Percentiles rank a stretch among this genome's conserved stretches.
phyloP scores from a whole-genome alignment of 2,888 invertebrate genomes.

The Netelia melanura region DNA sequence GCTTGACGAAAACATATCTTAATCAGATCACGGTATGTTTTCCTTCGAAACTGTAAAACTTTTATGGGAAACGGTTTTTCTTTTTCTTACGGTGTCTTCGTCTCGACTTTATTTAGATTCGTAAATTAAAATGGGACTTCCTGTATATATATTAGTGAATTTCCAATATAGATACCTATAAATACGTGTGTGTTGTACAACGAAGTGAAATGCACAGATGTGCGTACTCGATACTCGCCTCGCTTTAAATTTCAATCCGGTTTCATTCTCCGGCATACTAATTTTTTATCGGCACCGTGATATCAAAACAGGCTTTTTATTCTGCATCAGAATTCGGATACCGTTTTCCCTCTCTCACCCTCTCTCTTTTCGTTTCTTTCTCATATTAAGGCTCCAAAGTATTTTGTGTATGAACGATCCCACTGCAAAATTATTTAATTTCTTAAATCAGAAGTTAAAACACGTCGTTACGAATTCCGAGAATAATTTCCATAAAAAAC shows the following conservation, averaged over 20 bases:
- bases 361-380: neutral
- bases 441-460: neutral
- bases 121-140: too few species aligned
- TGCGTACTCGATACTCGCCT: slow-evolving; percentile 48
- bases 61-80: too few species aligned
- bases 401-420: neutral
- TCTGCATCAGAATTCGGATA: slow-evolving; percentile 71
- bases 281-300: slow-evolving; percentile 46
- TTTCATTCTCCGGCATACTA: slow-evolving; percentile 64
- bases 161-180: too few species aligned
- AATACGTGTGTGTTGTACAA: neutral
- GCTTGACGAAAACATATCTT: too few species aligned
- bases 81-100: too few species aligned
- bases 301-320: slow-evolving; percentile 29
- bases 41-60: too few species aligned
- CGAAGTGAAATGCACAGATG: slow-evolving; percentile 38
- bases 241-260: slow-evolving; percentile 67
- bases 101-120: too few species aligned
- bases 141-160: too few species aligned
- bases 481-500: too few species aligned
- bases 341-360: slow-evolving; percentile 56
- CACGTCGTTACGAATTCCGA: too few species aligned
- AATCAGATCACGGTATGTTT: too few species aligned
- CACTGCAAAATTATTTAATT: neutral
- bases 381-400: slow-evolving; percentile 8